Percentiles rank a stretch among this genome's conserved stretches.
phyloP scores from a whole-genome alignment of 64 coral and sea anemone genomes.

The Porites lutea region DNA sequence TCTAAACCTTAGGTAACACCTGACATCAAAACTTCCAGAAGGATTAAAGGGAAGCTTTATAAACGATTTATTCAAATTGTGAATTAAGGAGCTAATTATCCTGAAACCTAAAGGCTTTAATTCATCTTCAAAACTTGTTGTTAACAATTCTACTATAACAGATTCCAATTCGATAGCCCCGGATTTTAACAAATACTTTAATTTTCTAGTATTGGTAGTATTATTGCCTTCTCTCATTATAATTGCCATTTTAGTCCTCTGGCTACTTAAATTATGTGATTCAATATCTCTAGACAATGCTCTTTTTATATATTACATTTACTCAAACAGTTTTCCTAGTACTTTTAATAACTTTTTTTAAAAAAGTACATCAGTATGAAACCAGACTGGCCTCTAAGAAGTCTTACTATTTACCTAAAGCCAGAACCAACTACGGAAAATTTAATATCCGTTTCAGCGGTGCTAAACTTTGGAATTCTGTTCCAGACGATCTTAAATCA shows the following conservation, averaged over 20 bases:
- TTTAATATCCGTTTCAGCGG: constrained; percentile 56
- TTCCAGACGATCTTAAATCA: constrained; percentile 26
- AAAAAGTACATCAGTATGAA: constrained; percentile 46
- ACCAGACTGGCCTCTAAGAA: constrained; percentile 45
- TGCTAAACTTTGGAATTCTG: constrained; percentile 53
- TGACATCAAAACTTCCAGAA: too few species aligned
- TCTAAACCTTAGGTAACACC: too few species aligned
- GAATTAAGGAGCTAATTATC: constrained; percentile 59
- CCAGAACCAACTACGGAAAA: constrained; percentile 56
- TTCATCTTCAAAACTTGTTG: constrained; percentile 17
- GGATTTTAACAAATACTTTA: constrained; percentile 54
- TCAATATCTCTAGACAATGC: too few species aligned
- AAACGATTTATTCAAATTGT: too few species aligned
- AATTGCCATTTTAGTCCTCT: too few species aligned
- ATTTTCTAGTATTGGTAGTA: constrained; percentile 57
- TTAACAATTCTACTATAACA: constrained; percentile 30
- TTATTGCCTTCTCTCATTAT: too few species aligned
- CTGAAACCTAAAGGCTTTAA: constrained; percentile 38
- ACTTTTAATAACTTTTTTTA: background rate
- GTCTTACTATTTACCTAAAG: constrained; percentile 44
- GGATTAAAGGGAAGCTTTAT: too few species aligned
- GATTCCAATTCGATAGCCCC: constrained; percentile 43
- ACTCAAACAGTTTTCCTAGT: too few species aligned
- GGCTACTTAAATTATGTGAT: too few species aligned
- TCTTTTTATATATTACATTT: too few species aligned